Percentiles rank a stretch among this genome's conserved stretches.
Evolutionary conservation across 1,140 invertebrate species (phyloP).

Genomic region (Anoplophora glabripennis): DNA sequence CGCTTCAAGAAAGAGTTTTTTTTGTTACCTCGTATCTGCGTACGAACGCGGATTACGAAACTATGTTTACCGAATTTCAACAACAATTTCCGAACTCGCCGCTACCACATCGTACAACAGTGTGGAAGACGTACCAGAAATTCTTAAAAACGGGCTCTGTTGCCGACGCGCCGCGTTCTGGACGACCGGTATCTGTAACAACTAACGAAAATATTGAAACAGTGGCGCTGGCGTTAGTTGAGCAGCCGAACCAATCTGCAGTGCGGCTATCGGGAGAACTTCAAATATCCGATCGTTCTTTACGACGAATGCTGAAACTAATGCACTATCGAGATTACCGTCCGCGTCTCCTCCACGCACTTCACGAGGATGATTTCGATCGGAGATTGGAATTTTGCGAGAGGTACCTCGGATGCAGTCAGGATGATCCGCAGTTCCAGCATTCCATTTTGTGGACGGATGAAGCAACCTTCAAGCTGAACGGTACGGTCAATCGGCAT

Average conservation of each 20-base stretch:
- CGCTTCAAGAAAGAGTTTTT: slow-evolving; percentile 1
- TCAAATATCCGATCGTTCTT: background rate
- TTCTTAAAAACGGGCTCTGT: too few species aligned
- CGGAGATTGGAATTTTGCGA: background rate
- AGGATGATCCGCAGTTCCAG: too few species aligned
- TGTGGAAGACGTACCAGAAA: too few species aligned
- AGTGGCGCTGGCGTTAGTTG: too few species aligned
- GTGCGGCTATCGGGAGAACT: background rate
- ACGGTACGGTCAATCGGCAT: slow-evolving; percentile 15
- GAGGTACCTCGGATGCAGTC: too few species aligned
- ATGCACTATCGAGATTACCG: slow-evolving; percentile 1
- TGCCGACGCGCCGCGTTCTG: too few species aligned
- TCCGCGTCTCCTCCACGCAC: slow-evolving; percentile 11
- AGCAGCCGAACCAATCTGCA: background rate
- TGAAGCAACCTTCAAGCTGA: slow-evolving; percentile 17
- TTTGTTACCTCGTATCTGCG: slow-evolving; percentile 1
- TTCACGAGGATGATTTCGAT: slow-evolving; percentile 11
- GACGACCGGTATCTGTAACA: too few species aligned
- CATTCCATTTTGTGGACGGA: slow-evolving; percentile 5
- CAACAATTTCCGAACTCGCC: background rate
- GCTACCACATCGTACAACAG: background rate
- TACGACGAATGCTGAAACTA: background rate
- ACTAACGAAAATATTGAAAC: too few species aligned
- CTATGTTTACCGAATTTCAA: background rate
- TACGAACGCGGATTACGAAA: slow-evolving; percentile 1